These are phyloP conservation scores for Leptopilina clavipes DNA, from an alignment of 1,140 invertebrate genomes.

Conservation along the genomic window DNA sequence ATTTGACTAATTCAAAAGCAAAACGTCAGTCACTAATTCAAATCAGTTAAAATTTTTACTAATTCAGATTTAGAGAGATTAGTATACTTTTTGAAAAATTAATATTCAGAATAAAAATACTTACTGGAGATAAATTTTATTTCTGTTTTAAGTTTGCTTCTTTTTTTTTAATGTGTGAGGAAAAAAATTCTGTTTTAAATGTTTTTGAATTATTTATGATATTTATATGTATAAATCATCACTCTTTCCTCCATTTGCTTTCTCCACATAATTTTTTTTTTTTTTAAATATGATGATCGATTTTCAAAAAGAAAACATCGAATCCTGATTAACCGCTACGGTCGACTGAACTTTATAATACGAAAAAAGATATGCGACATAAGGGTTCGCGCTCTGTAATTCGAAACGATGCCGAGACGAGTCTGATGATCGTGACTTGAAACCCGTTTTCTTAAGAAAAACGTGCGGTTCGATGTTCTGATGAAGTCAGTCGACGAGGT, in stretches of 20 bases:
- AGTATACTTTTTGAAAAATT: no score
- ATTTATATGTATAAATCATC: neutral
- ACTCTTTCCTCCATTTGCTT: slow-evolving; percentile 3
- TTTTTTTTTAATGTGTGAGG: neutral
- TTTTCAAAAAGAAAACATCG: slow-evolving; percentile 17
- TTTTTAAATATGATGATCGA: neutral
- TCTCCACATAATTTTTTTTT: neutral
- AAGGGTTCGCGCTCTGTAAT: slow-evolving; percentile 14
- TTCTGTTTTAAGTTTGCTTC: no score
- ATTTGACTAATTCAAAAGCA: no score
- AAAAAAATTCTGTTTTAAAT: neutral
- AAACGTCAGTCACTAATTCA: no score
- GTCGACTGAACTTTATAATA: neutral
- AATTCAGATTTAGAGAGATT: no score
- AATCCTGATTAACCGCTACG: slow-evolving; percentile 11
- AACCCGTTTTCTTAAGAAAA: slow-evolving; percentile 13
- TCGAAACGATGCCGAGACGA: slow-evolving; percentile 14
- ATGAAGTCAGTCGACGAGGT: slow-evolving; percentile 3
- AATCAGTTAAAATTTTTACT: no score
- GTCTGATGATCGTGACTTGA: slow-evolving; percentile 19
- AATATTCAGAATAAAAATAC: no score
- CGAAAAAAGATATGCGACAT: neutral
- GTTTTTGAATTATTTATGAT: slow-evolving; percentile 2
- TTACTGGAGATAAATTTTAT: no score
- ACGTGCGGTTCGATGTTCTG: slow-evolving; percentile 18